Base-by-base conservation (phyloP, 2,113 vertebrate species). In the Coturnix japonica region DNA sequence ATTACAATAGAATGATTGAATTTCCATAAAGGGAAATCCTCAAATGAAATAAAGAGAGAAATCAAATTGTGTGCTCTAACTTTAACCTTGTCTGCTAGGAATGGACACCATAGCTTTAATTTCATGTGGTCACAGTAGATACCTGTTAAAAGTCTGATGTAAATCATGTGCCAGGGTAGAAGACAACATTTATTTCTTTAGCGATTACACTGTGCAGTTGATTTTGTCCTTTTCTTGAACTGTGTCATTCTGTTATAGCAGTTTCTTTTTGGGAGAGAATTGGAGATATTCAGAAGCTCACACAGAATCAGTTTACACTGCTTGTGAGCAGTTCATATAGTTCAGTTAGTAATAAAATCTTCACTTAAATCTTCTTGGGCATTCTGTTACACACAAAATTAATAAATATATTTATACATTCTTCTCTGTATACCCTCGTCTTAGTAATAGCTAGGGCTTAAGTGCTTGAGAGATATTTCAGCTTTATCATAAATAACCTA, bases 401-500 rank as follows among this genome's bases (percentile, higher is more conserved):
- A 76, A 66, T 2, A 6, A 91, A 93, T 21, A 37, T 84, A 16
- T 35, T 46, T 69, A 25, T 44, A 6, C 13, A 46, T 41, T 5
- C 4, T 15, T 56, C 23, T 5, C 9, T 54, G 12, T 10, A 47
- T 17, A 46, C 2, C 7, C 1, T 7, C 41, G 26, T 91, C 39
- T 90, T 66, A 94, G 91, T 67, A 80, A 90, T 86, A 91, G 8
- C 35, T 47, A 54, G 13, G 16, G 16, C 30, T 85, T 85, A 70
- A 57, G 57, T 13, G 5, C 85, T 61, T 78, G 84, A 82, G 90
- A 77, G 23, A 63, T 18, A 82, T 92, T 91, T 85, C 33, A 49
- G 9, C 7, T 94, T 81, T 65, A 91, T 51, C 53, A 44, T 60
- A 53, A 53, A 30, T 78, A 75, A 54, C 33, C 41, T 77, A 81